Evolutionary conservation across 2,888 invertebrate species (phyloP), one percentile per base, ranked within the genome.

Genomic region (Plusia festucae): DNA sequence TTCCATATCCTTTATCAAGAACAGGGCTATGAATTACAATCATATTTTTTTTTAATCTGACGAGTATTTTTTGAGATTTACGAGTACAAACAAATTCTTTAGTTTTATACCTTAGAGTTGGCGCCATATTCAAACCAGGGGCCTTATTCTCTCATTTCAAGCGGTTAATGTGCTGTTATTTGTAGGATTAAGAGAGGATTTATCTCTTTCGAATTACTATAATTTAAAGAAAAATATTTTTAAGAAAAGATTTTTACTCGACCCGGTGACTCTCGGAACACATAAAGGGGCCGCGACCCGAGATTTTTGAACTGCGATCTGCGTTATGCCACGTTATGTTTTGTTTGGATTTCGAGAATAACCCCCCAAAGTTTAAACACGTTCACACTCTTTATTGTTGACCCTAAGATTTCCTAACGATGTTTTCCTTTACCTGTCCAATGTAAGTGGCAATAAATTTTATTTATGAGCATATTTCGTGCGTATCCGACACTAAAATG

Each of bases 331-430:
- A n/a, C n/a, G n/a, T n/a, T n/a, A n/a, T n/a, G n/a, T n/a, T n/a
- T n/a, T n/a, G n/a, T n/a, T n/a, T n/a, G n/a, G n/a, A n/a, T n/a
- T n/a, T n/a, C n/a, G n/a, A n/a, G n/a, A n/a, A n/a, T n/a, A n/a
- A n/a, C n/a, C n/a, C n/a, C 18, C n/a, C 46, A 11, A 24, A 32
- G 44, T 18, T 63, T 30, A 61, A 69, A 69, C 1, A 58, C 53
- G 53, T 64, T 55, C 24, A 49, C 3, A 53, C 27, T 30, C 54
- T 65, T 73, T 52, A 62, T 34, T 24, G 24, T 40, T 1, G 34
- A 4, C 20, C 34, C 30, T 52, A 44, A 65, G 9, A 22, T 53
- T 58, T 40, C 44, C 20, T 53, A 22, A 16, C 44, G 34, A 70
- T 60, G 46, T 53, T 57, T 27, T n/a, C 57, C 30, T 46, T 58